Conservation (phyloP, 2,797 vertebrate species). For the Philypnodon macrostomus region DNA sequence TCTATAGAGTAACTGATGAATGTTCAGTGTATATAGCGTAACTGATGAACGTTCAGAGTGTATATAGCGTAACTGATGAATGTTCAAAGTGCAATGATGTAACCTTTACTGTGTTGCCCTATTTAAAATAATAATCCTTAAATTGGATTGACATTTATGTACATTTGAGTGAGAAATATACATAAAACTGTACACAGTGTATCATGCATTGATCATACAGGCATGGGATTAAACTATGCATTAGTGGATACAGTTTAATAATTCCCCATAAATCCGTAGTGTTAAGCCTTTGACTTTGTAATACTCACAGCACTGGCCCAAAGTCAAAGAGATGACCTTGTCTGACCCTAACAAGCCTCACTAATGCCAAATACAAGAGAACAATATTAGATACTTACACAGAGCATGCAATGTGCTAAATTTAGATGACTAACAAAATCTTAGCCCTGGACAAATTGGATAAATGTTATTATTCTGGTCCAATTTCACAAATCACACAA, state of each 20-base stretch:
- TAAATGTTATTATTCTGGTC: neutral
- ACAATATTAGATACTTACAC: neutral
- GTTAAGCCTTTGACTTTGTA: constrained; percentile 1
- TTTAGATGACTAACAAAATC: constrained; percentile 1
- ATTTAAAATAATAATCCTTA: constrained; percentile 22
- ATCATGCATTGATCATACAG: neutral
- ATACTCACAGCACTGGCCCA: neutral
- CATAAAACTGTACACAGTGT: too few relatives aligned
- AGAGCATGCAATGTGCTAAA: neutral
- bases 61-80: constrained; percentile 12
- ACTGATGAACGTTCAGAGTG: too few relatives aligned
- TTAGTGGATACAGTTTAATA: constrained; percentile 5
- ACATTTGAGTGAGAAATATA: neutral
- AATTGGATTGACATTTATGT: too few relatives aligned
- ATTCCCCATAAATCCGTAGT: neutral
- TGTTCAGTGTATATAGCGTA: too few relatives aligned
- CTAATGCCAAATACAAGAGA: neutral
- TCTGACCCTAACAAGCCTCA: neutral
- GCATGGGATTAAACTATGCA: neutral
- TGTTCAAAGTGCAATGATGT: neutral
- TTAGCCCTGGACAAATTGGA: neutral
- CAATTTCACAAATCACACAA: neutral
- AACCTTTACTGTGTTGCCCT: neutral
- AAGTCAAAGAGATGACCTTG: neutral
- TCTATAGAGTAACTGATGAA: too few relatives aligned